phyloP scores from a whole-genome alignment of 2,113 vertebrate genomes.

The Lophochroa leadbeateri region DNA sequence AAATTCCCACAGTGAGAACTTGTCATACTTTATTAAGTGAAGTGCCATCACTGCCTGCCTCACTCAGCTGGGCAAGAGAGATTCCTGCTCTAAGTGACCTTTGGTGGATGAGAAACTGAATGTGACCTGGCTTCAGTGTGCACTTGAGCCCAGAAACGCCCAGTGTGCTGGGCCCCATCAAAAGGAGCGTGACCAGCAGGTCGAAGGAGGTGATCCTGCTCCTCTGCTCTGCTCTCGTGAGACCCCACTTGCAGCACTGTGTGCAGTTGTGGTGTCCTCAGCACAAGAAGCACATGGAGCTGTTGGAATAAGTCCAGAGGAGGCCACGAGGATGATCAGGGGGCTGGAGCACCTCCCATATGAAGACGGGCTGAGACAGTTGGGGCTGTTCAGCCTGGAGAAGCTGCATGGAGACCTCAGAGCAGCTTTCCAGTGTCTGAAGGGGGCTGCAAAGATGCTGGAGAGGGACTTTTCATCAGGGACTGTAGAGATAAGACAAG shows the following conservation, averaged over 20 bases:
- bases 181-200: background rate
- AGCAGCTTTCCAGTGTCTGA: too few species aligned
- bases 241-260: background rate
- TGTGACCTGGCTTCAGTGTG: background rate
- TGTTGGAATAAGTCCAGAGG: background rate
- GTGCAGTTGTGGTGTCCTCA: background rate
- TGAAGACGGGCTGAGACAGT: too few species aligned
- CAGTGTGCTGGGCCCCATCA: background rate
- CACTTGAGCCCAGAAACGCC: background rate
- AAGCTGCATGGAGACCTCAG: too few species aligned
- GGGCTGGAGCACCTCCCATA: too few species aligned
- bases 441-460: too few species aligned
- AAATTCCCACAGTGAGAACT: background rate
- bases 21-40: background rate
- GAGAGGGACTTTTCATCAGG: too few species aligned
- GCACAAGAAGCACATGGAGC: background rate
- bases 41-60: background rate
- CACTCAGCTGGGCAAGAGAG: accelerated
- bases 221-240: background rate
- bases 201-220: background rate
- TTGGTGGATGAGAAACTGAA: background rate
- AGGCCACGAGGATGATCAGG: too few species aligned
- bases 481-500: too few species aligned
- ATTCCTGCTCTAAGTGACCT: background rate
- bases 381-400: too few species aligned